A percentile compares a stretch with the other conserved stretches of the same genome.
These are phyloP conservation scores for Geophilus truncorum DNA, from an alignment of 2,888 invertebrate species.

Conservation along the genomic window DNA sequence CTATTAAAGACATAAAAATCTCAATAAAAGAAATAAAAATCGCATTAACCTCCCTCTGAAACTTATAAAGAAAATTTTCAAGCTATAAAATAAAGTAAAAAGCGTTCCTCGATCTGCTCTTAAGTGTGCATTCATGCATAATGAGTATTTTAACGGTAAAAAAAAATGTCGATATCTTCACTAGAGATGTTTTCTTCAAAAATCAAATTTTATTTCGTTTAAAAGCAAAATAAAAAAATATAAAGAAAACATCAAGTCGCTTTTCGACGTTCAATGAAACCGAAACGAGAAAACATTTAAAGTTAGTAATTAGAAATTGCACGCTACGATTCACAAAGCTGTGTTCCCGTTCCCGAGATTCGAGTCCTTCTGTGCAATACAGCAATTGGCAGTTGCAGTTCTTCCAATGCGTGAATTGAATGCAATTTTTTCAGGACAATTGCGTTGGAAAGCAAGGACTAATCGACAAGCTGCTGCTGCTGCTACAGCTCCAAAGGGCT, in stretches of 20 bases:
- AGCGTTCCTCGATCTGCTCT: not conserved
- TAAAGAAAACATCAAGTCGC: no score
- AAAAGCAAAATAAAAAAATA: not conserved
- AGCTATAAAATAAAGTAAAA: not conserved
- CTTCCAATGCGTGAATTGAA: constrained; percentile 13
- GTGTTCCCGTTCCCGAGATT: not conserved
- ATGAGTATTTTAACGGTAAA: not conserved
- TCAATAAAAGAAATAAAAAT: not conserved
- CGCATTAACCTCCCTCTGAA: not conserved
- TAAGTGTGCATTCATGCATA: not conserved
- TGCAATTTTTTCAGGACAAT: constrained; percentile 2
- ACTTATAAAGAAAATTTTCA: not conserved
- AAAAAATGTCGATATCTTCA: no score
- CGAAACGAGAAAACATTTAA: not conserved
- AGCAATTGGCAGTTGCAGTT: not conserved
- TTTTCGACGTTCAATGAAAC: not conserved
- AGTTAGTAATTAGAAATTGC: not conserved
- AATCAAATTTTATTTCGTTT: no score
- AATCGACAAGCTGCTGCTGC: constrained; percentile 4
- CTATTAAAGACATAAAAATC: no score
- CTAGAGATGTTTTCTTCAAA: no score
- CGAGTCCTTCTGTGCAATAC: not conserved
- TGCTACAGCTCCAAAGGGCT: not conserved
- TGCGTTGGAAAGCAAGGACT: constrained; percentile 2
- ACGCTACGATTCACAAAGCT: not conserved